Base-by-base conservation (phyloP, 2,113 vertebrate species). In the Danio rerio region DNA sequence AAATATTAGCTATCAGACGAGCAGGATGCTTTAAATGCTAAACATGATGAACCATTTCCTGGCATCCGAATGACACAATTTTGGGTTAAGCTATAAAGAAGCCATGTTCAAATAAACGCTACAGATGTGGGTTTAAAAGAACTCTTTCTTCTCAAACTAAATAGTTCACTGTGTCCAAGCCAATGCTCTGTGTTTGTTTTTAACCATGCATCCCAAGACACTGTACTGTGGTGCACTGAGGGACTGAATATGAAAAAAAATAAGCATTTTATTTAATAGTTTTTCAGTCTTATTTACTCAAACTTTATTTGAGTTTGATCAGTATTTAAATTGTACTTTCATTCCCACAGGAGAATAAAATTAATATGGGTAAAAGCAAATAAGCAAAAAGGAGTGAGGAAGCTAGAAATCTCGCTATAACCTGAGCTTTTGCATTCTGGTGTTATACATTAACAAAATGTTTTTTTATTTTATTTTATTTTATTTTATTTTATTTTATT, bases 251-350 rank as follows among this genome's bases (percentile, higher is more conserved):
- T 3, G 45, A 31, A 31, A 31, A 31, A 31, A 31, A n/a, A 21
- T 61, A 21, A 13, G 11, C 40, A 15, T 11, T 76, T 49, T 62
- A 40, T 77, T 49, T 52, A 52, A 9, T 52, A 52, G 58, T 21
- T 61, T 49, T 10, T 20, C 42, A 66, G 5, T 56, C 50, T 68
- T 20, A 18, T 59, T 82, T 40, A 68, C 49, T 7, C 52, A 31
- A 40, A 12, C 20, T 20, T 50, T 59, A 69, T 68, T 82, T 77
- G 49, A 62, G 40, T 59, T 18, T 59, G 50, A 21, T 45, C 52
- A 49, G 13, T 50, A 66, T 82, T 76, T 81, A n/a, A 75, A 75
- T 16, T 66, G 59, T 55, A 53, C 68, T 47, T 73, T 16, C n/a
- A 62, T 58, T 62, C 81, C 55, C 65, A 78, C 16, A 20, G 31